Evolutionary conservation across 2,888 invertebrate species (phyloP), one percentile per base, ranked within the genome.

Genomic region (Spodoptera exigua): DNA sequence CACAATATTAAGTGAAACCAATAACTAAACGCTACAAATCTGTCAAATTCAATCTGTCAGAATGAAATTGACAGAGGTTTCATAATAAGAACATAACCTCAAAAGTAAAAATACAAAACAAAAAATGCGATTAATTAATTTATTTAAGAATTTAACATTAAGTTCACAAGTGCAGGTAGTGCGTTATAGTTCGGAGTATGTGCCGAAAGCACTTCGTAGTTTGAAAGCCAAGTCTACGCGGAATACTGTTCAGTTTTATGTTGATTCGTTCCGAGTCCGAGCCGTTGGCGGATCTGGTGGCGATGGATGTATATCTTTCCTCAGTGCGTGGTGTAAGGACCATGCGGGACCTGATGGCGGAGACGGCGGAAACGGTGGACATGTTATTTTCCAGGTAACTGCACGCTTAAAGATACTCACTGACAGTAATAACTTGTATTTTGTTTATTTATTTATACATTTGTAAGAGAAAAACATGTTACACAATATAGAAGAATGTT

Each of bases 321-420:
- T 98, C 5, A 96, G 96, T 64, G 92, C 96, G 9, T 98, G 96
- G 95, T 95, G 95, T 53, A 98, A 98, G 80, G 99, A 98, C 67
- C 95, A 95, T 58, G 99, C 98, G 0, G 99, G 99, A 0, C 99
- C 99, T 0, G 98, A 98, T 88, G 99, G 99, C 0, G 99, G 99
- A 0, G 98, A 99, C 88, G 99, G 99, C 0, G 99, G 99, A 0
- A 96, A 97, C 84, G 99, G 99, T 0, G 99, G 98, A 0, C 99
- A 99, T 91, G 97, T 99, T 1, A 95, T 99, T 55, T 97, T 99
- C 65, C 89, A 91, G 80, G 92, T 92, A 27, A n/a, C n/a, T n/a
- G n/a, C n/a, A n/a, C n/a, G n/a, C n/a, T n/a, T n/a, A n/a, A n/a
- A n/a, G n/a, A n/a, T n/a, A n/a, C n/a, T n/a, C n/a, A n/a, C n/a